These are phyloP conservation scores for Poecilia gillii DNA, from an alignment of 2,797 vertebrate genomes.

Conservation along the genomic window DNA sequence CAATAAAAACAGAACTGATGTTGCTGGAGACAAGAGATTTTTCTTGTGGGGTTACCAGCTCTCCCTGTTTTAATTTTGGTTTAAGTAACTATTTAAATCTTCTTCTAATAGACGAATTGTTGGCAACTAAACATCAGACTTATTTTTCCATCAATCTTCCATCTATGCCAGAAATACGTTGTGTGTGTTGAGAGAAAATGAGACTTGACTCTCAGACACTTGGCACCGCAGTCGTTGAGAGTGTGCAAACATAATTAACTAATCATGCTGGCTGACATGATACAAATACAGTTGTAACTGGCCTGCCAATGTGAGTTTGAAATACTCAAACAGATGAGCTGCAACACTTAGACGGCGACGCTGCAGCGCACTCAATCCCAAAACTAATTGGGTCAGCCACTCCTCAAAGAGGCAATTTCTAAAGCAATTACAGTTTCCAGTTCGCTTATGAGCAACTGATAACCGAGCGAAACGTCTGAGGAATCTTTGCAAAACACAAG, in stretches of 20 bases:
- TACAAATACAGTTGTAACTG: constrained; percentile 74
- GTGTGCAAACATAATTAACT: constrained; percentile 74
- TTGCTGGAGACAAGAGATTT: neutral
- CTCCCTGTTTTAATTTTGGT: constrained; percentile 13
- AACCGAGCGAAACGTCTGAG: constrained; percentile 50
- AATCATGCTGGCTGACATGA: constrained; percentile 72
- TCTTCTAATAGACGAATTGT: constrained; percentile 33
- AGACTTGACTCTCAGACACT: constrained; percentile 40
- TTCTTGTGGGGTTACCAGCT: neutral
- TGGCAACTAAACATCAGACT: constrained; percentile 46
- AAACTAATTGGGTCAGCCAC: constrained; percentile 76
- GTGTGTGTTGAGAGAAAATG: constrained; percentile 10
- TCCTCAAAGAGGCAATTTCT: constrained; percentile 72
- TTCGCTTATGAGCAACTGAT: constrained; percentile 61
- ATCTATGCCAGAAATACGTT: constrained; percentile 24
- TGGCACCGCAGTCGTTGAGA: constrained; percentile 36
- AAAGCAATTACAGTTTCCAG: constrained; percentile 73
- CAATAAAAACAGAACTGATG: too few relatives aligned
- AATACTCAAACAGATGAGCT: constrained; percentile 73
- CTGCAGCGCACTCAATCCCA: constrained; percentile 71
- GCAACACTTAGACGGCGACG: constrained; percentile 56
- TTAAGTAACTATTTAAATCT: constrained; percentile 10
- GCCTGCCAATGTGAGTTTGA: constrained; percentile 72
- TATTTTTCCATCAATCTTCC: constrained; percentile 51
- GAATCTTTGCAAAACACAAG: constrained; percentile 48